Base-by-base conservation (phyloP, 2,888 invertebrate genomes). In the Zygothrica quintamaculata region DNA sequence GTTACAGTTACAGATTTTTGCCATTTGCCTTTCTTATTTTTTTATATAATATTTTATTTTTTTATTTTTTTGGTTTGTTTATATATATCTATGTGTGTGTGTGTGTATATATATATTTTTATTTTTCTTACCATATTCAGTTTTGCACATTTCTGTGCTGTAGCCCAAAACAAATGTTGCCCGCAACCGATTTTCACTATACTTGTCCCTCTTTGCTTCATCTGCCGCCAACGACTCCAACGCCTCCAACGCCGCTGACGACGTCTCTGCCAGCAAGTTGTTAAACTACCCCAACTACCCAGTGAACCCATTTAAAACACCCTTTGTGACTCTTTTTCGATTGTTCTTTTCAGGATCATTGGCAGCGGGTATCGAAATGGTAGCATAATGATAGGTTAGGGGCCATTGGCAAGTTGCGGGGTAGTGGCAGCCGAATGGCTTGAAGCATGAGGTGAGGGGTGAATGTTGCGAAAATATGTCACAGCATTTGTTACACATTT, bases 401-500 rank as follows among this genome's bases (percentile, higher is more conserved):
- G 13, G 11, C 4, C 6, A 13, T 39, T 12, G 1, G 6, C 22
- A 1, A 44, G 0, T 1, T 15, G 11, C 11, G 22, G 29, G 18
- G 16, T 16, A 9, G 22, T 1, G 11, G 12, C 12, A 7, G 37
- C 25, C 11, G 39, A 9, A n/a, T n/a, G n/a, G n/a, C n/a, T n/a
- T n/a, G n/a, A n/a, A n/a, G n/a, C n/a, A n/a, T n/a, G n/a, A n/a
- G n/a, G n/a, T n/a, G n/a, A n/a, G n/a, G n/a, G n/a, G n/a, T n/a
- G 31, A 60, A 71, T 60, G 73, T 70, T 82, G 74, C 71, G 85
- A 79, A 85, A 82, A 82, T 82, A 85, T 85, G 82, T 82, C 84
- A 85, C 84, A 82, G 71, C 82, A 82, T 82, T 82, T 82, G 82
- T 85, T 82, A 85, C 85, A 85, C 82, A 81, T 85, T 81, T 81